Conservation (phyloP, 1,140 invertebrate genomes). For the Tetragonula clypearis region DNA sequence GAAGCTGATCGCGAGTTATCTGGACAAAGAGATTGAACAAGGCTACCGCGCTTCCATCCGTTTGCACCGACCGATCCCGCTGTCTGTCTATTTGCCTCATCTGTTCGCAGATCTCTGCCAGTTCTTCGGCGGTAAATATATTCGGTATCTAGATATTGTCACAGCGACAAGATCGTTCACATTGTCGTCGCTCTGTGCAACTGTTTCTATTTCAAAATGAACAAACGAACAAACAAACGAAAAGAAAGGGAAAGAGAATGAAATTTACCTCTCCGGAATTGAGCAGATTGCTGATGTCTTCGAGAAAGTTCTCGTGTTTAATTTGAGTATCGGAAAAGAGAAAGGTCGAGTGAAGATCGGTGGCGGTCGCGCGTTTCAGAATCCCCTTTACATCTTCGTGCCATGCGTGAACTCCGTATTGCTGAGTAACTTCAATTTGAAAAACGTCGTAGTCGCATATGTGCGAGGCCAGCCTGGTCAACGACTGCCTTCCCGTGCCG, state of each 20-base stretch:
- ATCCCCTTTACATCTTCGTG: slow-evolving; percentile 94
- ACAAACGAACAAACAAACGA: background rate
- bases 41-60: slow-evolving; percentile 94
- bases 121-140: slow-evolving; percentile 94
- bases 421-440: slow-evolving; percentile 94
- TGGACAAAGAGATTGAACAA: slow-evolving; percentile 97
- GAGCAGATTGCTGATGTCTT: slow-evolving; percentile 96
- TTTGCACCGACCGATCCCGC: slow-evolving; percentile 94
- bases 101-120: slow-evolving; percentile 95
- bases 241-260: background rate
- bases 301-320: slow-evolving; percentile 96
- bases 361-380: slow-evolving; percentile 89
- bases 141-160: slow-evolving; percentile 87
- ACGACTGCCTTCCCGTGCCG: slow-evolving; percentile 95
- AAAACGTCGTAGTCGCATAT: slow-evolving; percentile 97
- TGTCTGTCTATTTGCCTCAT: slow-evolving; percentile 96
- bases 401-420: slow-evolving; percentile 93
- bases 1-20: slow-evolving; percentile 95
- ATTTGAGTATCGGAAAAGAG: slow-evolving; percentile 96
- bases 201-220: background rate
- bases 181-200: too few species aligned
- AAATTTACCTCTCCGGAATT: slow-evolving; percentile 92
- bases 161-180: too few species aligned
- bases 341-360: slow-evolving; percentile 95
- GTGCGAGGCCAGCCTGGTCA: slow-evolving; percentile 93